These are phyloP conservation scores for Scortum barcoo DNA, from an alignment of 2,113 vertebrate species.

Conservation along the genomic window DNA sequence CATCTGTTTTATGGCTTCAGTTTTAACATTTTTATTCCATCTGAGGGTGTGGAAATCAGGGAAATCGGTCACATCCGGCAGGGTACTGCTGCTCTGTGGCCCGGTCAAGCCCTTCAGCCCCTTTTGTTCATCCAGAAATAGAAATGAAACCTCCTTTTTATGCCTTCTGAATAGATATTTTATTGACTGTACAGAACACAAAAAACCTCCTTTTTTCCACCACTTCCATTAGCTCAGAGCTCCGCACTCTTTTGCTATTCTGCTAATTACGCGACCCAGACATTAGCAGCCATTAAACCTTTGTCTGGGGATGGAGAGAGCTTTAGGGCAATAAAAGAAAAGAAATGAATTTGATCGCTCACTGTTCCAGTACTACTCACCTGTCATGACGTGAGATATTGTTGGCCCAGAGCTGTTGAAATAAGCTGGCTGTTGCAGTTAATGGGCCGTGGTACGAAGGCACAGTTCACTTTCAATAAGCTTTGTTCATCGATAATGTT, in stretches of 20 bases:
- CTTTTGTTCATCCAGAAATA: constrained; percentile 44
- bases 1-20: neutral
- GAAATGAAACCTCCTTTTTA: constrained; percentile 21
- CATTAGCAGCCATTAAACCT: constrained; percentile 61
- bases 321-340: constrained; percentile 47
- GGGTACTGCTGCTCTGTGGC: neutral
- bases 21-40: neutral
- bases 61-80: neutral
- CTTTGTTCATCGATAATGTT: constrained; percentile 38
- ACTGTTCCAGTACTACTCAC: constrained; percentile 28
- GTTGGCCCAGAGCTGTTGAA: constrained; percentile 46
- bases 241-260: constrained; percentile 19
- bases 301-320: constrained; percentile 29
- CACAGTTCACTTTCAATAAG: constrained; percentile 16
- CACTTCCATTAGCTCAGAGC: constrained; percentile 27
- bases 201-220: neutral
- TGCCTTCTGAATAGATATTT: constrained; percentile 36
- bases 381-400: constrained; percentile 46
- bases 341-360: constrained; percentile 43
- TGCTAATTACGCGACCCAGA: constrained; percentile 34
- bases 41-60: neutral
- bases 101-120: neutral
- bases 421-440: constrained; percentile 29
- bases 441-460: constrained; percentile 38
- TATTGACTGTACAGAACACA: constrained; percentile 14